Percentiles rank a stretch among this genome's conserved stretches.
Evolutionary conservation across 2,888 invertebrate species (phyloP).

Genomic region (Drosophila nr. perissopoda): DNA sequence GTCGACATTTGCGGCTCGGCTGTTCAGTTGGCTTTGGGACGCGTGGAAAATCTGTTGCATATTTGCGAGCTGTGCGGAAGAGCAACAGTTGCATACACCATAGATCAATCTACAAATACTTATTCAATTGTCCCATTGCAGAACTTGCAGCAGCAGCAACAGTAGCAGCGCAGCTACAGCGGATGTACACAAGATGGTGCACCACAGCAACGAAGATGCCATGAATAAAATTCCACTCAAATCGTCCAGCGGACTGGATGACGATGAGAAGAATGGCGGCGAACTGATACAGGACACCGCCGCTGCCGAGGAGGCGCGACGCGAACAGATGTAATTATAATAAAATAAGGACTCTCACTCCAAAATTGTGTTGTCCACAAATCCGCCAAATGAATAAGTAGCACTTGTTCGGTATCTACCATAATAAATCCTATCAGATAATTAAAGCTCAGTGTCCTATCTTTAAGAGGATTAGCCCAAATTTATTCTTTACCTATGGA

Average conservation of each 20-base stretch:
- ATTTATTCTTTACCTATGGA: neutral
- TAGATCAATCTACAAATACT: conserved; percentile 7
- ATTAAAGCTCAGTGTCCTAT: neutral
- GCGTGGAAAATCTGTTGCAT: conserved; percentile 67
- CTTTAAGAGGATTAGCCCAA: no score
- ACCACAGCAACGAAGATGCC: conserved; percentile 82
- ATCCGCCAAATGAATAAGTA: neutral
- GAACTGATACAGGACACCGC: conserved; percentile 81
- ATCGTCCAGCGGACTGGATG: conserved; percentile 78
- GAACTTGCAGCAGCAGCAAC: conserved; percentile 36
- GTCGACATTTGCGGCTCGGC: conserved; percentile 9
- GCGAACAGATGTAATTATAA: conserved; percentile 77
- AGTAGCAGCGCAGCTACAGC: conserved; percentile 50
- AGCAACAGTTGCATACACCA: conserved; percentile 47
- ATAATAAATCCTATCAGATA: neutral
- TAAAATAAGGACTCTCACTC: neutral
- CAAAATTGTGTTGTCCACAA: neutral
- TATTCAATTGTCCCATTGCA: conserved; percentile 18
- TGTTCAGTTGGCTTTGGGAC: conserved; percentile 53
- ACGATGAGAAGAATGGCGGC: conserved; percentile 82
- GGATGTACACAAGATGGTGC: conserved; percentile 83
- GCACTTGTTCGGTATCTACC: neutral
- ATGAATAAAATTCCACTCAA: conserved; percentile 83
- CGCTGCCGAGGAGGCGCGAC: conserved; percentile 80
- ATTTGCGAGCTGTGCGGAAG: conserved; percentile 35